Conservation (phyloP, 2,797 vertebrate genomes). For the Pygocentrus nattereri region DNA sequence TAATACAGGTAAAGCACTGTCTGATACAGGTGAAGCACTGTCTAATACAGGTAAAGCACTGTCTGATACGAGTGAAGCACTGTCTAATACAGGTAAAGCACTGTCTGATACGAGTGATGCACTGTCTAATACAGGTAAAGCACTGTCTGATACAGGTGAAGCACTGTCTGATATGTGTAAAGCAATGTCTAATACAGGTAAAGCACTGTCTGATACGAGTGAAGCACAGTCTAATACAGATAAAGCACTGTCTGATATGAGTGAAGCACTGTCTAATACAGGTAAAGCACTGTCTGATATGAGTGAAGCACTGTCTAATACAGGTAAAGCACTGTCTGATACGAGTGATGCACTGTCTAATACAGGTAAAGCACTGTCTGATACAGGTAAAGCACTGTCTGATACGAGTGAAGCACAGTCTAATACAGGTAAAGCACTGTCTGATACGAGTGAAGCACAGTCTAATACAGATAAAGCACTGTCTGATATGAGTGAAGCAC, state of each 20-base stretch:
- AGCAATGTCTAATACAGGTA: background rate
- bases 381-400: background rate
- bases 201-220: too few relatives aligned
- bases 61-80: too few relatives aligned
- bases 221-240: too few relatives aligned
- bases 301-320: too few relatives aligned
- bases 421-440: background rate
- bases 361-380: background rate
- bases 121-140: background rate
- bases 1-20: too few relatives aligned
- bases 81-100: too few relatives aligned
- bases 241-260: too few relatives aligned
- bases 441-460: background rate
- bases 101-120: too few relatives aligned
- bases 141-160: background rate
- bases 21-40: too few relatives aligned
- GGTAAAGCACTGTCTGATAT: background rate
- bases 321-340: too few relatives aligned
- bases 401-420: background rate
- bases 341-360: background rate
- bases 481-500: background rate
- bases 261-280: background rate
- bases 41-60: too few relatives aligned
- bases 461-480: background rate
- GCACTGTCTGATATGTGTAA: background rate